phyloP scores from a whole-genome alignment of 2,797 vertebrate genomes.

The Silurus lanzhouensis region DNA sequence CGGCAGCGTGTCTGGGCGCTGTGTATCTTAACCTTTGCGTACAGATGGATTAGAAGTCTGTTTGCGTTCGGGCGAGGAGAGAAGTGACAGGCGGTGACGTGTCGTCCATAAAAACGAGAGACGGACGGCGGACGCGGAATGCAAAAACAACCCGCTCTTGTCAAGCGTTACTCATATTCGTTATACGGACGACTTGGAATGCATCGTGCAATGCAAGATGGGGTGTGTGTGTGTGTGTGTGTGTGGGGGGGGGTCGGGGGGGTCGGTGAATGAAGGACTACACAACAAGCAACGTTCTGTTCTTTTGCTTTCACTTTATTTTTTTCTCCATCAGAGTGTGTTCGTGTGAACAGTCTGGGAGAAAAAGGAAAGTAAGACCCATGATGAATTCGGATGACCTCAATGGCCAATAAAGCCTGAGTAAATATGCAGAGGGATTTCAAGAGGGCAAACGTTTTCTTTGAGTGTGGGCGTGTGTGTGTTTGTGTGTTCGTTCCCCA shows the following conservation, averaged over 20 bases:
- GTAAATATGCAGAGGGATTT: slow-evolving; percentile 54
- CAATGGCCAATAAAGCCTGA: slow-evolving; percentile 41
- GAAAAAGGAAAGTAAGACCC: background rate
- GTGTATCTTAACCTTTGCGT: slow-evolving; percentile 51
- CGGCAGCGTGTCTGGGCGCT: slow-evolving; percentile 27
- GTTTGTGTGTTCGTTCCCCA: slow-evolving; percentile 21
- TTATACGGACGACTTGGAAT: background rate
- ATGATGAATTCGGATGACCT: slow-evolving; percentile 17
- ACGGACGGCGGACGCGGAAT: slow-evolving; percentile 16
- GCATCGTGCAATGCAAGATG: background rate
- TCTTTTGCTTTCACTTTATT: background rate
- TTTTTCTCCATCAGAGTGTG: too few species aligned
- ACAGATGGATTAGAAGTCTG: slow-evolving; percentile 46
- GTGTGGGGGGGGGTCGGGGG: too few species aligned
- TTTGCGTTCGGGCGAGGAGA: slow-evolving; percentile 50
- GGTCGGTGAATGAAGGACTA: background rate
- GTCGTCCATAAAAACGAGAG: slow-evolving; percentile 52
- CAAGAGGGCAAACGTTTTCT: slow-evolving; percentile 28
- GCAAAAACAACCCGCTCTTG: slow-evolving; percentile 17
- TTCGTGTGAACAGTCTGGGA: background rate
- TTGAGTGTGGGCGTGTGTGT: slow-evolving; percentile 19
- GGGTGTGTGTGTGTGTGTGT: background rate
- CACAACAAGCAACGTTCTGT: background rate
- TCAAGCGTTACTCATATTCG: background rate
- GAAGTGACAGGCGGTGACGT: slow-evolving; percentile 45